A percentile compares a stretch with the other conserved stretches of the same genome.
Evolutionary conservation across 2,113 vertebrate genomes (phyloP).

Genomic region (Nothoprocta perdicaria): DNA sequence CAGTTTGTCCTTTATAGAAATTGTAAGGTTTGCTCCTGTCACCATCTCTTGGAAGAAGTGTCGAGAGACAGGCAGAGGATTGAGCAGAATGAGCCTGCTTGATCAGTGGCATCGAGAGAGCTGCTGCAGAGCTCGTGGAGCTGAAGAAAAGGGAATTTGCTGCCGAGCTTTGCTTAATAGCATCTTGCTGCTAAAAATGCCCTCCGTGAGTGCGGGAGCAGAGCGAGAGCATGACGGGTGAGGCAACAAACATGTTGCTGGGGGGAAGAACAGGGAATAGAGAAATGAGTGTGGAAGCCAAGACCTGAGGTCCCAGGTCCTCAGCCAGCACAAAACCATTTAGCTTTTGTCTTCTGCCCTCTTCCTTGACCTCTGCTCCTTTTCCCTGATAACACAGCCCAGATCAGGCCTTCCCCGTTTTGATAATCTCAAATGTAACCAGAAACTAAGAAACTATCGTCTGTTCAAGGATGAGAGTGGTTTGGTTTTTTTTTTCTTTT

Average conservation of each 20-base stretch:
- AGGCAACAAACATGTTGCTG: not conserved
- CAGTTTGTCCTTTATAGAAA: too few relatives aligned
- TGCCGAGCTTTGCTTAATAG: not conserved
- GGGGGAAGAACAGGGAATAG: not conserved
- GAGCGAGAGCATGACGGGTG: not conserved
- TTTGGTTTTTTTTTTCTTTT: slow-evolving; percentile 2
- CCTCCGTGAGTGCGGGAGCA: not conserved
- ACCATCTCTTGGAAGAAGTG: not conserved
- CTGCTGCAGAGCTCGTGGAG: not conserved
- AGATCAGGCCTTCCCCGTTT: not conserved
- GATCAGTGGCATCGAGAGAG: not conserved
- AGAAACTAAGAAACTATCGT: slow-evolving; percentile 22
- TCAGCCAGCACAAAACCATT: not conserved
- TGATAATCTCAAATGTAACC: not conserved
- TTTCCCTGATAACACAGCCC: not conserved
- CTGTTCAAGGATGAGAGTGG: not conserved
- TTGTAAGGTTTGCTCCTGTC: not conserved
- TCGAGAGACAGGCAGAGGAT: not conserved
- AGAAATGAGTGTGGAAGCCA: not conserved
- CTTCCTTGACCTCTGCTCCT: not conserved
- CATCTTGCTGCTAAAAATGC: not conserved
- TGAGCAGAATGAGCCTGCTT: not conserved
- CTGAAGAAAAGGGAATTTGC: not conserved
- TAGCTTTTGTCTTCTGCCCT: not conserved
- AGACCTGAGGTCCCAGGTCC: not conserved